Base-by-base conservation (phyloP, 64 coral and sea anemone genomes). In the Cladopsammia gracilis region DNA sequence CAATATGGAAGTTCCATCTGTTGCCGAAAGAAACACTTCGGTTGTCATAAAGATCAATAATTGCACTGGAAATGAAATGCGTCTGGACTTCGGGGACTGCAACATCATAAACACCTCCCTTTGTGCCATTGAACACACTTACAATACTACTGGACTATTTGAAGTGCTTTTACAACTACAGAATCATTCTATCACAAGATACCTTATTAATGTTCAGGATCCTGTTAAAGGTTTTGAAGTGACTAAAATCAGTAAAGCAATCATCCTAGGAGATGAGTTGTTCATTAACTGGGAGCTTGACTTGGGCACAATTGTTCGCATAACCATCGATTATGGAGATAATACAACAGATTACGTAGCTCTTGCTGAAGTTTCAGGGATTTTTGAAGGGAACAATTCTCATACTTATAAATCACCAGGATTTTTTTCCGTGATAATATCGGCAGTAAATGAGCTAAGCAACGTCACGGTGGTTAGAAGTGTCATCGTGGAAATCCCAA, bases 41-140 rank as follows among this genome's bases (percentile, higher is more conserved):
- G 53, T 72, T 58, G 57, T n/a, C 18, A 11, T 87, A 15, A 50
- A 10, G 8, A 70, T 87, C 2, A 9, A 87, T 15, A 73, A 85
- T 45, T 95, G 93, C 71, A 67, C 10, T 43, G 70, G 68, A 14
- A 24, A 62, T 13, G 75, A 68, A 24, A 23, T 86, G 43, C 82
- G 77, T 20, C n/a, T 89, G 25, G 71, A 95, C 25, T 90, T 95
- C 48, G 93, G 93, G 47, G 93, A 90, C 42, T 83, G 87, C 13
- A 77, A 78, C 4, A 71, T 56, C 3, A 73, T 42, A 62, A 64
- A 79, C 12, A 75, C 87, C 66, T 58, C 47, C 4, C 62, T 57
- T 57, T 95, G 93, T 60, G 62, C 23, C 10, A 72, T 95, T 75
- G 80, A 80, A 15, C 87, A 95, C 62, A 75, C 56, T 3, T 95